Evolutionary conservation across 2,888 invertebrate genomes (phyloP).

Genomic region (Drosophila fungiperda): DNA sequence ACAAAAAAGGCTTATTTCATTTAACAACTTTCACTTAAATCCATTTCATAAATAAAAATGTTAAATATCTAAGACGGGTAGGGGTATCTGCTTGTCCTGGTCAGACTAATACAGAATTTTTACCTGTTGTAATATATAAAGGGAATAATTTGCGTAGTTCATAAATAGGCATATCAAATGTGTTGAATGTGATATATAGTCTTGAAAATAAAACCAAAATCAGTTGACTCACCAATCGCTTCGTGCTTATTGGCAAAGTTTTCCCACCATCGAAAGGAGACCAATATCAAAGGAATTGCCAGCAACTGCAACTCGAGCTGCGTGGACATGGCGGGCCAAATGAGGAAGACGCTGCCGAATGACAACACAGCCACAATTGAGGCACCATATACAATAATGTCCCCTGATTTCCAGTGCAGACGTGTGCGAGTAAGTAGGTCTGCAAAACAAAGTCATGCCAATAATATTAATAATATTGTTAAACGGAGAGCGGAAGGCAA

Average conservation of each 20-base stretch:
- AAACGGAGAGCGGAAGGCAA: constrained; percentile 46
- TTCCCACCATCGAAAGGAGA: constrained; percentile 94
- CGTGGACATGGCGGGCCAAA: constrained; percentile 88
- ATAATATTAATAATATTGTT: constrained; percentile 16
- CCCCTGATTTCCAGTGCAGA: constrained; percentile 71
- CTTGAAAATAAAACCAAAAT: not conserved
- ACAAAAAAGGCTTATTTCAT: not conserved
- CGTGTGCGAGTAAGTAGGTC: constrained; percentile 77
- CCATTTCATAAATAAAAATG: not conserved
- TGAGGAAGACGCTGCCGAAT: constrained; percentile 89
- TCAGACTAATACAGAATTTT: not conserved
- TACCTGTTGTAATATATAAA: not conserved
- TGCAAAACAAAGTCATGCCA: constrained; percentile 45
- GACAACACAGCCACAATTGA: constrained; percentile 86
- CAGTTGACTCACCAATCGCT: constrained; percentile 69
- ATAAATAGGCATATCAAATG: not conserved
- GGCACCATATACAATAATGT: constrained; percentile 58
- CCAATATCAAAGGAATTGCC: constrained; percentile 88
- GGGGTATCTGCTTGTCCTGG: not conserved
- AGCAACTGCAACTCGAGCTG: constrained; percentile 86
- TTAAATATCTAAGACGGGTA: not conserved
- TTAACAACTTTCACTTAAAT: not conserved
- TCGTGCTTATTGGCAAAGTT: constrained; percentile 88
- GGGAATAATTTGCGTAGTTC: not conserved
- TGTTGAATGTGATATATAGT: not conserved